phyloP scores from a whole-genome alignment of 1,140 invertebrate genomes.

The Chironomus tepperi region DNA sequence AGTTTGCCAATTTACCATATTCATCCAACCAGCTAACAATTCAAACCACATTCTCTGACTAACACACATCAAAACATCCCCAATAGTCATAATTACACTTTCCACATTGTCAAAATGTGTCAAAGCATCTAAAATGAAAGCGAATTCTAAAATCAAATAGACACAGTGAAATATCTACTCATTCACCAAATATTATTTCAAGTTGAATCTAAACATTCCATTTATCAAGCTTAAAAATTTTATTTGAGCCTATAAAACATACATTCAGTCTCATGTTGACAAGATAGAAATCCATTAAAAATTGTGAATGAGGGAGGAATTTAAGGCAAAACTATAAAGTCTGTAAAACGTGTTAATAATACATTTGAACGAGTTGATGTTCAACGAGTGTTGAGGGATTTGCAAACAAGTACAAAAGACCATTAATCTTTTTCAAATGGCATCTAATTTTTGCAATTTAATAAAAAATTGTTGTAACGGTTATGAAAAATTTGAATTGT shows the following conservation, averaged over 20 bases:
- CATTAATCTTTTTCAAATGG: background rate
- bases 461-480: background rate
- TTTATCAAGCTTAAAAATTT: constrained; percentile 9
- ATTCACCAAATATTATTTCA: too few species aligned
- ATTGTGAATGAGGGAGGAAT: background rate
- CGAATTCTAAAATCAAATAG: too few species aligned
- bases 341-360: constrained; percentile 2
- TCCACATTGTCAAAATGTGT: too few species aligned
- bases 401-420: background rate
- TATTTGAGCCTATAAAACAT: background rate
- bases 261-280: constrained; percentile 6
- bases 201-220: background rate
- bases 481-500: background rate
- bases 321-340: background rate
- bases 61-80: too few species aligned
- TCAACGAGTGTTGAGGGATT: background rate
- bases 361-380: background rate
- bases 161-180: too few species aligned
- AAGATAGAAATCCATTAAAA: constrained; percentile 14
- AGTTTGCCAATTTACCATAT: too few species aligned
- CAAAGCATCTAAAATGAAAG: too few species aligned
- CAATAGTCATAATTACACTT: too few species aligned
- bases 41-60: too few species aligned
- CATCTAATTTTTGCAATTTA: background rate
- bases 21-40: too few species aligned